Conservation (phyloP, 37 sponge, comb jelly and placozoan species). For the Oopsacas minuta region DNA sequence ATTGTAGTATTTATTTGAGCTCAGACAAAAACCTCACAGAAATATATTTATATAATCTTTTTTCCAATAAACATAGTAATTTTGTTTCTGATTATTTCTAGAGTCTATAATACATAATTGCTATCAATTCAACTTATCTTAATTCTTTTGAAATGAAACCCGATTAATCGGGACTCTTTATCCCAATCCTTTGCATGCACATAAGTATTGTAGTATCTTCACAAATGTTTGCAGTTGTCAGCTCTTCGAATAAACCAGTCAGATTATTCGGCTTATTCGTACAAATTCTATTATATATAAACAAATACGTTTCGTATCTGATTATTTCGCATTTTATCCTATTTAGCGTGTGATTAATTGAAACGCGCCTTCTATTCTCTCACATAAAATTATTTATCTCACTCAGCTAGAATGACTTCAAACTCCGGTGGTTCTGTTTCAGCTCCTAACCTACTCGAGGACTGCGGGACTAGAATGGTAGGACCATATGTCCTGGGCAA, state of each 20-base stretch:
- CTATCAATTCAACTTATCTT: neutral
- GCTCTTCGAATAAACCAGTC: neutral
- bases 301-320: neutral
- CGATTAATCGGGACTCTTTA: too few species aligned
- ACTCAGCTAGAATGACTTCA: neutral
- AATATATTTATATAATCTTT: neutral
- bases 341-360: neutral
- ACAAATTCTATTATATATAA: neutral
- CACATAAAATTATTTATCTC: neutral
- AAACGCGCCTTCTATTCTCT: too few species aligned
- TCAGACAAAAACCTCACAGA: neutral
- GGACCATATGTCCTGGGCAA: slow-evolving; percentile 78
- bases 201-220: neutral
- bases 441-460: slow-evolving; percentile 20
- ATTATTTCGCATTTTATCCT: neutral
- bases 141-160: neutral
- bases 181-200: neutral
- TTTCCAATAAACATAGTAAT: neutral
- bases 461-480: slow-evolving; percentile 37
- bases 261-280: neutral
- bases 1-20: neutral
- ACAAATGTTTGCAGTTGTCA: neutral
- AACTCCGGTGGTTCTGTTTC: neutral
- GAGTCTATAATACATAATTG: neutral
- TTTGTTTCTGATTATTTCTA: neutral